Base-by-base conservation (phyloP, 64 coral and sea anemone species). In the Porites australiensis region DNA sequence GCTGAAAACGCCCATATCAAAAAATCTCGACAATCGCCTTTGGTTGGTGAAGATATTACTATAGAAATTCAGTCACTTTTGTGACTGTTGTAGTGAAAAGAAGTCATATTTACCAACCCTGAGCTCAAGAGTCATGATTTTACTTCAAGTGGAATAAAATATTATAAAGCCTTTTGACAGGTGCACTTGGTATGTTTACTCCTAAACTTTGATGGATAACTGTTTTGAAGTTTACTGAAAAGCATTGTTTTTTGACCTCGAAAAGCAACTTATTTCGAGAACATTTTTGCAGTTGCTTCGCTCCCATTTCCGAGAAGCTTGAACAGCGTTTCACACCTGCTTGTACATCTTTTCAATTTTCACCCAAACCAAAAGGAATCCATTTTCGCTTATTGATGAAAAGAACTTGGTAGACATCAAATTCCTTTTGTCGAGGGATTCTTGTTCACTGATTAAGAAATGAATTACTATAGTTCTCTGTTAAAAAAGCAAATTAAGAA, bases 61-160 rank as follows among this genome's bases (percentile, higher is more conserved):
- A 23, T 14, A 49, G 12, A 37, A 84, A 51, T 84, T 50, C 51
- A n/a, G 19, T 84, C 44, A 83, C 81, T 22, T 64, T 46, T 49
- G 63, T 13, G 58, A 84, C 63, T 68, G 3, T 19, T 69, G 46
- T 18, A 69, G 18, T 50, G 19, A 76, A 45, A 15, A 75, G 19
- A 16, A 76, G 0, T 6, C 7, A 12, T 9, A 57, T 57, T 57
- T 57, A 57, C 12, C 73, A 4, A 50, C 62, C 63, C 69, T 64
- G 47, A 51, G 46, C 81, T 84, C 19, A 18, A 84, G n/a, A 69
- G 8, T 69, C 66, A 44, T 66, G 43, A 67, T 50, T 83, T 84
- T 18, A 19, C 67, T 84, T 84, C 81, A 84, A 9, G 51, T 47
- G 73, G 43, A 82, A 84, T 69, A 68, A 84, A 83, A 83, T 47